These are phyloP conservation scores for Cygnus atratus DNA, from an alignment of 2,113 vertebrate genomes.

Conservation along the genomic window DNA sequence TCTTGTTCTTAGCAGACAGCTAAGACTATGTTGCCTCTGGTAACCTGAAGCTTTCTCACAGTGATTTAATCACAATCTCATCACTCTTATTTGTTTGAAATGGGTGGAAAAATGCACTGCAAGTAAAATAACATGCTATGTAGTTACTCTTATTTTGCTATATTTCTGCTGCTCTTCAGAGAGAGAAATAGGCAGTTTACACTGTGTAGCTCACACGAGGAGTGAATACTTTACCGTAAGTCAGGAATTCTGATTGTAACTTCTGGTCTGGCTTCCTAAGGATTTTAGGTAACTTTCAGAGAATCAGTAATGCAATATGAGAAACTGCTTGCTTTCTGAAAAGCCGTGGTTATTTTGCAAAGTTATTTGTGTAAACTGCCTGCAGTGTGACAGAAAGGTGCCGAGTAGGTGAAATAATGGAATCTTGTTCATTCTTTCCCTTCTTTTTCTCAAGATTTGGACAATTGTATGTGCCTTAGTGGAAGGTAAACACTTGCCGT, in stretches of 20 bases:
- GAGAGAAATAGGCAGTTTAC: background rate
- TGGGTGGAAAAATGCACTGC: background rate
- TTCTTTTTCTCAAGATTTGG: background rate
- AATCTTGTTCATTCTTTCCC: background rate
- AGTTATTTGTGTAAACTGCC: background rate
- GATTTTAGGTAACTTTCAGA: background rate
- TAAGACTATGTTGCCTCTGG: background rate
- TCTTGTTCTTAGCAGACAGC: background rate
- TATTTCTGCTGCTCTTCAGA: background rate
- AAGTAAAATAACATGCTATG: background rate
- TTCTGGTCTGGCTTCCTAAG: background rate
- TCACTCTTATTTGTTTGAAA: background rate
- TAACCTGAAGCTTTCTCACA: background rate
- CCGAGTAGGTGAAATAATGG: background rate
- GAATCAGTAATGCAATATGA: fast-evolving
- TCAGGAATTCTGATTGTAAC: background rate
- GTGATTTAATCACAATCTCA: background rate
- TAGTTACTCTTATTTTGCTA: background rate
- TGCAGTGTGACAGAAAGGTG: background rate
- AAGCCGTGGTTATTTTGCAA: background rate
- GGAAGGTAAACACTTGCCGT: background rate
- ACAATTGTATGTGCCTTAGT: background rate
- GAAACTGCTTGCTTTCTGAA: background rate
- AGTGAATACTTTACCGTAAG: background rate
- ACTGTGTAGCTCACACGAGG: background rate